phyloP scores from a whole-genome alignment of 2,888 invertebrate species.

The Ormyrus nitidulus region DNA sequence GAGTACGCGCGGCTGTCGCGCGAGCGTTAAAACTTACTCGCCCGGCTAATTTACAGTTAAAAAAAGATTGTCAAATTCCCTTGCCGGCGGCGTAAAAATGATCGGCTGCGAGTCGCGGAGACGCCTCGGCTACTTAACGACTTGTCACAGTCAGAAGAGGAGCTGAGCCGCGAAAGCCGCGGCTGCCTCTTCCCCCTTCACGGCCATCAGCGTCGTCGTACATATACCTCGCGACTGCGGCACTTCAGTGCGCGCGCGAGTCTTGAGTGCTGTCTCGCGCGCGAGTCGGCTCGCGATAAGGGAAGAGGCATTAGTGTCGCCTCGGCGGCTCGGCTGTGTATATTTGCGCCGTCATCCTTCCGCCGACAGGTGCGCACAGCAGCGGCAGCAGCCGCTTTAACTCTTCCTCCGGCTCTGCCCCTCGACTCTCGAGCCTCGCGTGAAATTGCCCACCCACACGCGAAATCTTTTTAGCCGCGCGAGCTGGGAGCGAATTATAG shows the following conservation, averaged over 20 bases:
- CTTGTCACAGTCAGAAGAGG: slow-evolving; percentile 20
- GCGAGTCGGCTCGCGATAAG: slow-evolving; percentile 58
- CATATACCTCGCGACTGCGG: background rate
- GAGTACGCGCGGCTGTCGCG: too few species aligned
- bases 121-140: slow-evolving; percentile 21
- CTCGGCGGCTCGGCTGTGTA: slow-evolving; percentile 58
- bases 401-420: background rate
- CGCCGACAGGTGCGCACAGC: slow-evolving; percentile 59
- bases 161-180: too few species aligned
- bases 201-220: background rate
- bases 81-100: too few species aligned
- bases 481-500: background rate
- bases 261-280: slow-evolving; percentile 44
- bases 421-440: background rate
- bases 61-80: too few species aligned
- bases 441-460: slow-evolving; percentile 46
- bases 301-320: slow-evolving; percentile 61
- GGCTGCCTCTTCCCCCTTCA: background rate
- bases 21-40: too few species aligned
- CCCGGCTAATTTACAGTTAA: too few species aligned
- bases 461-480: slow-evolving; percentile 31
- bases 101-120: too few species aligned
- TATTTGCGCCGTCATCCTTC: slow-evolving; percentile 62
- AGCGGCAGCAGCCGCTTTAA: slow-evolving; percentile 12
- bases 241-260: slow-evolving; percentile 26